Percentiles rank a stretch among this genome's conserved stretches.
These are phyloP conservation scores for Menura novaehollandiae DNA, from an alignment of 2,113 vertebrate species.

Conservation along the genomic window DNA sequence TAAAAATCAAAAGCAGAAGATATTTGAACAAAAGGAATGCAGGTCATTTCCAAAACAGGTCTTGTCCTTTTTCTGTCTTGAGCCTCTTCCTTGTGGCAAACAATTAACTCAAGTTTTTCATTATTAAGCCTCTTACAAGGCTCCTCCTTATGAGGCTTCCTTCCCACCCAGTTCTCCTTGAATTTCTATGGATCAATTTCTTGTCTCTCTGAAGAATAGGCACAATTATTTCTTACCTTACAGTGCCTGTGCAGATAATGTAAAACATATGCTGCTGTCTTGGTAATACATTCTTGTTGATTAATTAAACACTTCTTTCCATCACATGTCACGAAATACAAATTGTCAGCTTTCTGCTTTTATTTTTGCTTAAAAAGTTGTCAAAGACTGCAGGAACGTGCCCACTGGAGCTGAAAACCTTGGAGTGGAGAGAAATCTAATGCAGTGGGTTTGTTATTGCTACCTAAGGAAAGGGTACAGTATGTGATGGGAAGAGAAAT, in stretches of 20 bases:
- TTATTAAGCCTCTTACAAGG: neutral
- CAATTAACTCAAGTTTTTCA: neutral
- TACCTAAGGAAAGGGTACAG: neutral
- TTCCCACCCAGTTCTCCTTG: neutral
- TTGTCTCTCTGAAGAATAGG: neutral
- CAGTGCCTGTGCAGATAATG: neutral
- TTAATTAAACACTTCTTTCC: slow-evolving; percentile 39
- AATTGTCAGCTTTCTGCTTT: slow-evolving; percentile 11
- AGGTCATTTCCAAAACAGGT: neutral
- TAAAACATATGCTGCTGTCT: slow-evolving; percentile 32
- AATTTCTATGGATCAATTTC: neutral
- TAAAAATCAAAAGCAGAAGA: neutral
- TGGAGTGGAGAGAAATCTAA: neutral
- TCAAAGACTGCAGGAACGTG: neutral
- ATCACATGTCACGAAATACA: slow-evolving; percentile 9
- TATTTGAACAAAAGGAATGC: neutral
- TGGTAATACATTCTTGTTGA: slow-evolving; percentile 24
- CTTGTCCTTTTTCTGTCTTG: neutral
- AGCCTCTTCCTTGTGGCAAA: neutral
- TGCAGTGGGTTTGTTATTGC: neutral
- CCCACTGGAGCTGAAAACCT: neutral
- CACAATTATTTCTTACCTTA: slow-evolving; percentile 31
- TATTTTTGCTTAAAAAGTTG: slow-evolving; percentile 17
- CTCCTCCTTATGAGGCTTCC: neutral
- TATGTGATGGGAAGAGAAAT: neutral